These are phyloP conservation scores for Tetragonula clypearis DNA, from an alignment of 1,140 invertebrate species.

Conservation along the genomic window DNA sequence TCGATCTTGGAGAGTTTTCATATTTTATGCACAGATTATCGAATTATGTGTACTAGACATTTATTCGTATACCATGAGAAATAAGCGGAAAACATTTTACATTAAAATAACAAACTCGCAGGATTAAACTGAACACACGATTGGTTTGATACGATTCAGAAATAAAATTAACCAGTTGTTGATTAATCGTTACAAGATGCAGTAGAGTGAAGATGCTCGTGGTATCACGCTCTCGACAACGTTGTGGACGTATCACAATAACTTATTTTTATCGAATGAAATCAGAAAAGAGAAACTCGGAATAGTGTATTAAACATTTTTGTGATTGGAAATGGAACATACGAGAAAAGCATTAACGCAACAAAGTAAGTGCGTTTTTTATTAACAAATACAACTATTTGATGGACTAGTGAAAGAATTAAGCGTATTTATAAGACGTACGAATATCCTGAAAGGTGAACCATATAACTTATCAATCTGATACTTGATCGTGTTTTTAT, in stretches of 20 bases:
- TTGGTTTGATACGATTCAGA: slow-evolving; percentile 1
- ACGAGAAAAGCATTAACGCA: slow-evolving; percentile 19
- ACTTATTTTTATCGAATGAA: slow-evolving; percentile 57
- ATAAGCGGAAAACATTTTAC: slow-evolving; percentile 17
- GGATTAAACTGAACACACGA: slow-evolving; percentile 29
- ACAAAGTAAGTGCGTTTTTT: slow-evolving; percentile 39
- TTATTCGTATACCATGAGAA: background rate
- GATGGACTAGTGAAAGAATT: slow-evolving; percentile 23
- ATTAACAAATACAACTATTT: slow-evolving; percentile 39
- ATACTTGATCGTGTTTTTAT: slow-evolving; percentile 18
- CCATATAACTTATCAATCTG: slow-evolving; percentile 14
- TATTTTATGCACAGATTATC: slow-evolving; percentile 4
- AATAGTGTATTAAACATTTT: slow-evolving; percentile 48
- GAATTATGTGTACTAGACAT: slow-evolving; percentile 22
- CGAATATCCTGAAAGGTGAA: slow-evolving; percentile 39
- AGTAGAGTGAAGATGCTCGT: slow-evolving; percentile 42
- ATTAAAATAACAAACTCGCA: background rate
- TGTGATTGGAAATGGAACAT: slow-evolving; percentile 43
- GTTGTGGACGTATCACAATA: slow-evolving; percentile 41
- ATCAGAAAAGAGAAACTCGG: slow-evolving; percentile 19
- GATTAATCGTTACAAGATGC: slow-evolving; percentile 46
- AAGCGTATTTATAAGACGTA: slow-evolving; percentile 45
- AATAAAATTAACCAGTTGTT: slow-evolving; percentile 29
- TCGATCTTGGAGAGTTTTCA: background rate
- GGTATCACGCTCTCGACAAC: slow-evolving; percentile 14